phyloP scores from a whole-genome alignment of 2,113 vertebrate genomes.

The Paramormyrops kingsleyae region DNA sequence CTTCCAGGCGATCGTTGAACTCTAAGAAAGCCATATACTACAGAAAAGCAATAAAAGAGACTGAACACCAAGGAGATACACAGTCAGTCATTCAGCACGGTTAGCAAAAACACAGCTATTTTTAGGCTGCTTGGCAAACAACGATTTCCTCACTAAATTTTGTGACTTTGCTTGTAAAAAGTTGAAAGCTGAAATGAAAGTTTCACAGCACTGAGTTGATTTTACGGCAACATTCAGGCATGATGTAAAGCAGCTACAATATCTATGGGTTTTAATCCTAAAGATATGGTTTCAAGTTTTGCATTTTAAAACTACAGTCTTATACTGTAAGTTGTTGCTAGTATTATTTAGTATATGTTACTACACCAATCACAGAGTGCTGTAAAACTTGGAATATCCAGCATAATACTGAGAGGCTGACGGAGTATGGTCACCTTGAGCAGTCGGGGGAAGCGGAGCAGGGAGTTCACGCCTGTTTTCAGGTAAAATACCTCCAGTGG shows the following conservation, averaged over 20 bases:
- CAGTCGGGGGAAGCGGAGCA: slow-evolving; percentile 82
- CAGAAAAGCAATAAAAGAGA: not conserved
- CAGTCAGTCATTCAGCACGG: not conserved
- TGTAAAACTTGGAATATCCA: not conserved
- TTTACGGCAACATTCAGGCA: not conserved
- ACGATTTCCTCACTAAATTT: not conserved
- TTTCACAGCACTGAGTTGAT: not conserved
- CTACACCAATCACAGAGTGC: not conserved
- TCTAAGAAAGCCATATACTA: slow-evolving; percentile 94
- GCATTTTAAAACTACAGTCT: not conserved
- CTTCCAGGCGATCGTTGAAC: slow-evolving; percentile 87
- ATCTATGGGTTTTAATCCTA: not conserved
- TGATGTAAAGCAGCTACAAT: not conserved
- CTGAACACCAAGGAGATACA: not conserved
- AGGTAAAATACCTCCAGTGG: slow-evolving; percentile 90
- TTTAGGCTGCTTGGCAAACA: not conserved
- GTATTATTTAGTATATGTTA: not conserved
- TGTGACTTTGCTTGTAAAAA: not conserved
- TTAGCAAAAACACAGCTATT: not conserved
- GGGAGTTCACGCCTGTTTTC: slow-evolving; percentile 76
- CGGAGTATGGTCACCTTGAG: slow-evolving; percentile 69
- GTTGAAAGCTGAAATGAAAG: not conserved
- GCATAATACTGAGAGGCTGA: not conserved
- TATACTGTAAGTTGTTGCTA: not conserved
- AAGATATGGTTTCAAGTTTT: not conserved